Evolutionary conservation across 1,140 invertebrate species (phyloP).

Genomic region (Danaus plexippus): DNA sequence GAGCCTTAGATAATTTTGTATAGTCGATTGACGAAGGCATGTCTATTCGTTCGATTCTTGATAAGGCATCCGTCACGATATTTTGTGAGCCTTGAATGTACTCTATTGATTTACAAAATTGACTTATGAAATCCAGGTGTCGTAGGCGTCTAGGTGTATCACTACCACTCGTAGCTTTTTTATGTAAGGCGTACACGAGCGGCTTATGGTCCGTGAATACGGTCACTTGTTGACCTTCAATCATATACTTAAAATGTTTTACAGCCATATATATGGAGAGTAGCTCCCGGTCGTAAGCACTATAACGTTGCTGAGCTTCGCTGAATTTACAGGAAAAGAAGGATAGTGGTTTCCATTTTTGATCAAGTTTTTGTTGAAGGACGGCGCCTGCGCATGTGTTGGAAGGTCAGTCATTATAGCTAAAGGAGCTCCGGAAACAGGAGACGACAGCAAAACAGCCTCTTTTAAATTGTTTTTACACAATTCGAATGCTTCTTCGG

Average conservation of each 20-base stretch:
- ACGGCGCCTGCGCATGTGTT: constrained; percentile 6
- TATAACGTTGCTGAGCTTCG: constrained; percentile 13
- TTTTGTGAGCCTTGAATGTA: constrained; percentile 13
- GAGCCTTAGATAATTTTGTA: constrained; percentile 6
- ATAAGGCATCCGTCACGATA: constrained; percentile 13
- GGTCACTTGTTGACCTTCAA: constrained; percentile 19
- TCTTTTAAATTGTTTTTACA: constrained; percentile 9
- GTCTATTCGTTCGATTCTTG: constrained; percentile 13
- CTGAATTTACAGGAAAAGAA: constrained; percentile 17
- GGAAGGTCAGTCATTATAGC: constrained; percentile 7
- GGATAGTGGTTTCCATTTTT: constrained; percentile 10
- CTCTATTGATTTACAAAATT: constrained; percentile 17
- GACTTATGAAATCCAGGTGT: constrained; percentile 14
- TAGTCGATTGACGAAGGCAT: constrained; percentile 17
- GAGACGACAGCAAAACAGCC: background rate
- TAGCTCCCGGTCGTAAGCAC: constrained; percentile 17
- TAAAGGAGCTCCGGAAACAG: constrained; percentile 5
- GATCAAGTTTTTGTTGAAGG: constrained; percentile 7
- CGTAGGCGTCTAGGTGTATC: constrained; percentile 13
- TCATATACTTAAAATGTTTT: constrained; percentile 17
- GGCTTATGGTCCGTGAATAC: constrained; percentile 19
- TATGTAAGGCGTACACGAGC: constrained; percentile 16
- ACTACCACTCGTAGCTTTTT: constrained; percentile 11
- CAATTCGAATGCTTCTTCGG: constrained; percentile 7
- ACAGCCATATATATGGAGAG: constrained; percentile 12